These are phyloP conservation scores for Campoletis raptor DNA, from an alignment of 2,888 invertebrate species.

Conservation along the genomic window DNA sequence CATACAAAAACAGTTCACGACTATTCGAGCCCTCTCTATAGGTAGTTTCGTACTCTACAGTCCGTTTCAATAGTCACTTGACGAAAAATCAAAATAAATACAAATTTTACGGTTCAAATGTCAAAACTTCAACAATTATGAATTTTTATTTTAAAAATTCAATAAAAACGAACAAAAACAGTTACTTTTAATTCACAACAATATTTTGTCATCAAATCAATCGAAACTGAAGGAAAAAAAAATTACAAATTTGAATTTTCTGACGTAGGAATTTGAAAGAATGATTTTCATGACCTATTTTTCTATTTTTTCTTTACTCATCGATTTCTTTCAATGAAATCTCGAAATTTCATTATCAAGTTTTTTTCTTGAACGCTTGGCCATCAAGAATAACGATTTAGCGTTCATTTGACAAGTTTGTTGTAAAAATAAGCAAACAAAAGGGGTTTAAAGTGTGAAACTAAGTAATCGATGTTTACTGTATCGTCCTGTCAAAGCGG, in stretches of 20 bases:
- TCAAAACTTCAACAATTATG: neutral
- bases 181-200: too few relatives aligned
- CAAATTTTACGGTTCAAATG: neutral
- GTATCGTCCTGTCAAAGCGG: slow-evolving; percentile 8
- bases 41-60: slow-evolving; percentile 11
- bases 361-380: too few relatives aligned
- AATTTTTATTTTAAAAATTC: neutral
- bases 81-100: neutral
- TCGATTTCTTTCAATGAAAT: too few relatives aligned
- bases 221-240: too few relatives aligned
- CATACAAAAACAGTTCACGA: slow-evolving; percentile 73
- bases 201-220: too few relatives aligned
- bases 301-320: too few relatives aligned
- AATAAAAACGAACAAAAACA: too few relatives aligned
- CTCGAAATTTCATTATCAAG: too few relatives aligned
- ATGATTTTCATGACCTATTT: too few relatives aligned
- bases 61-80: neutral
- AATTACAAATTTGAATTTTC: too few relatives aligned
- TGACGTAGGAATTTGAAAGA: too few relatives aligned
- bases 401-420: neutral
- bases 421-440: neutral
- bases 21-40: slow-evolving; percentile 38
- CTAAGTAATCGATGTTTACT: neutral
- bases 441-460: neutral
- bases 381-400: neutral